Evolutionary conservation across 2,113 vertebrate genomes (phyloP), one percentile per base, ranked within the genome.

Genomic region (Climacteris rufus): DNA sequence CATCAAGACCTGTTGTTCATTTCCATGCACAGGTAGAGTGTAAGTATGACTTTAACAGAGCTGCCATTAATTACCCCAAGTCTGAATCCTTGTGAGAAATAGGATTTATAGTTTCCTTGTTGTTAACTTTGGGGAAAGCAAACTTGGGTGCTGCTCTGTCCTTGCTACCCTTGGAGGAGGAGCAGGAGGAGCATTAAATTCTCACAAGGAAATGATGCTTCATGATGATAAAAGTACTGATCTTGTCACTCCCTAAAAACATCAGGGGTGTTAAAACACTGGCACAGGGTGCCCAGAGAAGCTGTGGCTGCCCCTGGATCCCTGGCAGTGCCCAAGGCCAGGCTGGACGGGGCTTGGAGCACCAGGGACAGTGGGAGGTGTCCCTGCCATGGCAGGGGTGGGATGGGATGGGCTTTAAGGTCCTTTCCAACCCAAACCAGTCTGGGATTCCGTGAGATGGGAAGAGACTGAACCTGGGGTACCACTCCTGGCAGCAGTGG

Each of bases 341-440:
- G 59, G 27, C 0, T 66, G 77, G 57, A 49, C 2, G 3, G 40
- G 40, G 30, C 7, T 35, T 6, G 85, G 68, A 89, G 44, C 59
- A 50, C 0, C 68, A 74, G 75, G 76, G 31, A 19, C 2, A 3
- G 68, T 72, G 68, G 52, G 0, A 65, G 66, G 33, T 37, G 50
- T 71, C 65, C 49, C 65, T 79, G 65, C 85, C 64, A 11, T 40
- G 74, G 64, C n/a, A 54, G 20, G 47, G 39, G 10, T 71, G 68
- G 27, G 0, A 14, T 6, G 0, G 33, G 33, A 0, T 65, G 59
- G 17, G 9, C 4, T 65, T 74, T 13, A 7, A 30, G 50, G 6
- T 65, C 14, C 14, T 7, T 54, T 1, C 40, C n/a, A 35, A 0
- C 24, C 49, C 49, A 49, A 18, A 21, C 2, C 35, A 3, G 2